A percentile compares a stretch with the other conserved stretches of the same genome.
These are phyloP conservation scores for Tetrapedia diversipes DNA, from an alignment of 2,888 invertebrate species.

Conservation along the genomic window DNA sequence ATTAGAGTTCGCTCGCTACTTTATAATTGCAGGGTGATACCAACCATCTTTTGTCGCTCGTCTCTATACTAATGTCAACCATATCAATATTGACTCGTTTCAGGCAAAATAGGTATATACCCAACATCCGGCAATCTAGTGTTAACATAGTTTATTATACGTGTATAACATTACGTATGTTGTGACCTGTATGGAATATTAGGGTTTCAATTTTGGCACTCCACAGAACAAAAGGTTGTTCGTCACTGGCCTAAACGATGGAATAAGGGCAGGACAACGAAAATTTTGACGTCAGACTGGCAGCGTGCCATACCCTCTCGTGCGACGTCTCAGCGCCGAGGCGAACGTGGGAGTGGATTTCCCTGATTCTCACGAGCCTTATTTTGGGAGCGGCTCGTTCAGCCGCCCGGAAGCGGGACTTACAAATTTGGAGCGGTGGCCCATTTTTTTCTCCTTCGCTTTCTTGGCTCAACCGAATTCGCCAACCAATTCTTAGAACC, in stretches of 20 bases:
- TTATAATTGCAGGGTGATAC: too few species aligned
- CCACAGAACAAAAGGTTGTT: background rate
- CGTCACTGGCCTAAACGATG: background rate
- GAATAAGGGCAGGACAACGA: conserved; percentile 56
- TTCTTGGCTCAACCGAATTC: conserved; percentile 47
- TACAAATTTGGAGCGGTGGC: conserved; percentile 67
- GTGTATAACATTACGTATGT: too few species aligned
- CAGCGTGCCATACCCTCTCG: conserved; percentile 56
- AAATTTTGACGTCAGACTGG: conserved; percentile 66
- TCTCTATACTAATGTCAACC: too few species aligned
- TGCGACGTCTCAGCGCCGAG: conserved; percentile 26
- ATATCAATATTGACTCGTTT: too few species aligned
- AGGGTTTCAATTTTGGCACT: too few species aligned
- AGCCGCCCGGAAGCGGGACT: conserved; percentile 63
- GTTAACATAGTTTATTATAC: too few species aligned
- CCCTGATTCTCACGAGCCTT: conserved; percentile 73
- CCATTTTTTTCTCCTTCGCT: conserved; percentile 54
- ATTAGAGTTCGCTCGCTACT: too few species aligned
- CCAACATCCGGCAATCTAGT: too few species aligned
- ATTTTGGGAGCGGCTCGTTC: conserved; percentile 65
- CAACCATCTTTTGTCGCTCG: too few species aligned
- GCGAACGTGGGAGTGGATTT: conserved; percentile 75
- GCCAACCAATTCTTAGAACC: conserved; percentile 45
- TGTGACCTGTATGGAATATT: too few species aligned
- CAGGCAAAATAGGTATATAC: too few species aligned